These are phyloP conservation scores for Drosophila planitibia DNA, from an alignment of 2,888 invertebrate genomes.

Conservation along the genomic window DNA sequence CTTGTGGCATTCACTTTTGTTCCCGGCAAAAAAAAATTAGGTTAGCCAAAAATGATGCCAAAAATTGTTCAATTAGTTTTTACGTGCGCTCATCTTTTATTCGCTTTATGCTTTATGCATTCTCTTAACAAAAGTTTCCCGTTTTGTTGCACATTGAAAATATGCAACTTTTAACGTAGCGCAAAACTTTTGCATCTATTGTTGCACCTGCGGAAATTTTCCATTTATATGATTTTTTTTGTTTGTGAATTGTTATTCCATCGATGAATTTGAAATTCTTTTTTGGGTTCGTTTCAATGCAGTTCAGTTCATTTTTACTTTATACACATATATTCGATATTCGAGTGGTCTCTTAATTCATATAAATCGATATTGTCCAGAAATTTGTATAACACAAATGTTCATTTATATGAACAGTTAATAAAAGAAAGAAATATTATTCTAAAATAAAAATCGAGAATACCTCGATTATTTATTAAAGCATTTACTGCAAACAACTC, in stretches of 20 bases:
- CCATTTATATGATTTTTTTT: slow-evolving; percentile 9
- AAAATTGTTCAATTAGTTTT: slow-evolving; percentile 66
- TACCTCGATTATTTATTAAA: neutral
- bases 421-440: neutral
- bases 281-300: slow-evolving; percentile 3
- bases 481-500: neutral
- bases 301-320: slow-evolving; percentile 13
- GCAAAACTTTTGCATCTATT: slow-evolving; percentile 50
- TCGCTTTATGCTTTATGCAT: slow-evolving; percentile 58
- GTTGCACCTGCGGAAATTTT: slow-evolving; percentile 50
- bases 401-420: neutral
- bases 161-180: slow-evolving; percentile 37
- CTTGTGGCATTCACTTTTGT: slow-evolving; percentile 64
- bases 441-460: neutral
- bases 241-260: slow-evolving; percentile 13
- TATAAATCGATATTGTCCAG: neutral
- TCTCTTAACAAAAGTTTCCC: slow-evolving; percentile 55
- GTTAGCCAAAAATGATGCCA: slow-evolving; percentile 54
- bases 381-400: neutral
- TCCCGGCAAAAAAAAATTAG: slow-evolving; percentile 42
- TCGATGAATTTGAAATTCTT: slow-evolving; percentile 19
- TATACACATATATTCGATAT: neutral
- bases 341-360: neutral
- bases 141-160: slow-evolving; percentile 27
- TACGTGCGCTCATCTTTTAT: slow-evolving; percentile 43